Percentiles rank a stretch among this genome's conserved stretches.
These are phyloP conservation scores for Leptopterna dolabrata DNA, from an alignment of 2,888 invertebrate species.

Conservation along the genomic window DNA sequence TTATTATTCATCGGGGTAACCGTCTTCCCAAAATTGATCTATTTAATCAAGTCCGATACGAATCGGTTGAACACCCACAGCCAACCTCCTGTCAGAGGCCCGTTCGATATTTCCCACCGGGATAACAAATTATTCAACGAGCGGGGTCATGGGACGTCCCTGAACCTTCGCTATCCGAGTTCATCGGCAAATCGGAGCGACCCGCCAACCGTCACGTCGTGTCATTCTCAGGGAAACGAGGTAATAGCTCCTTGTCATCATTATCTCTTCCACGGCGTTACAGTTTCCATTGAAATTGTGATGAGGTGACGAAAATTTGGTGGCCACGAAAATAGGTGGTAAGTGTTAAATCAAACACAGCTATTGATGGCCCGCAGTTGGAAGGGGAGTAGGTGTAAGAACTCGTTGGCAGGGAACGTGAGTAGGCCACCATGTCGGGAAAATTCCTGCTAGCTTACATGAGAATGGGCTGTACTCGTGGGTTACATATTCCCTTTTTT, in stretches of 20 bases:
- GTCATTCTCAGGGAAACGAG: slow-evolving; percentile 13
- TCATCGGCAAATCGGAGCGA: slow-evolving; percentile 20
- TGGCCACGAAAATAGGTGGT: too few species aligned
- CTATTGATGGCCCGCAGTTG: too few species aligned
- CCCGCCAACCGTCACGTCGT: background rate
- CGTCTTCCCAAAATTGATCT: too few species aligned
- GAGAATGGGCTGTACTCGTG: too few species aligned
- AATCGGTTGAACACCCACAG: background rate
- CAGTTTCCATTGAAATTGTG: background rate
- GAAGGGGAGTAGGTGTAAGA: too few species aligned
- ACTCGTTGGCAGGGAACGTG: too few species aligned
- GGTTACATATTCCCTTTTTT: too few species aligned
- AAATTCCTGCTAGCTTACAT: too few species aligned
- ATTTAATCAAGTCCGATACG: background rate
- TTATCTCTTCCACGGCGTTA: background rate
- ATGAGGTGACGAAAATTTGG: background rate
- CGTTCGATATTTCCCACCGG: slow-evolving; percentile 8
- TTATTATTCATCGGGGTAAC: too few species aligned
- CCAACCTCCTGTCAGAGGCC: background rate
- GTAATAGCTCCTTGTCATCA: slow-evolving; percentile 1
- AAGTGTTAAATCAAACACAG: too few species aligned
- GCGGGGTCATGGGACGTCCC: slow-evolving; percentile 44
- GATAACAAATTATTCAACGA: slow-evolving; percentile 40
- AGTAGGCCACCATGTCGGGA: too few species aligned
- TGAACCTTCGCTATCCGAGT: slow-evolving; percentile 32